Conservation (phyloP, 2,113 vertebrate species). For the Puffinus mauretanicus region DNA sequence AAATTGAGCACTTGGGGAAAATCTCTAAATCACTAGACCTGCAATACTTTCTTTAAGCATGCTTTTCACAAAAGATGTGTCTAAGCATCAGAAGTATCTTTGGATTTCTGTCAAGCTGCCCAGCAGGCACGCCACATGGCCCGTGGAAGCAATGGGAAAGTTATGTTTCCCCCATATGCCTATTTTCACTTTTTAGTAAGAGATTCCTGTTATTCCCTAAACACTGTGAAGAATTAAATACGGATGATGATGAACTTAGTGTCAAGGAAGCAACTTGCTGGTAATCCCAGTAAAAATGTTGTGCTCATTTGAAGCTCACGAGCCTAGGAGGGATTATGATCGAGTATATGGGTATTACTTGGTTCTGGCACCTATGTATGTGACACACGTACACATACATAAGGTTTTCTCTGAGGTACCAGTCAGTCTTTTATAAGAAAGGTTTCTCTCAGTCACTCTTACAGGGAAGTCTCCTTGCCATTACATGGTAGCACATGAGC, state of each 20-base stretch:
- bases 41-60: not conserved
- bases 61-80: not conserved
- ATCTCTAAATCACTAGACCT: not conserved
- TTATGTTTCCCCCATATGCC: not conserved
- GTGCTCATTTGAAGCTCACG: not conserved
- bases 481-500: not conserved
- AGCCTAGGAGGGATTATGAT: not conserved
- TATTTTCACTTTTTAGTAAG: not conserved
- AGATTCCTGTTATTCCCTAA: not conserved
- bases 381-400: not conserved
- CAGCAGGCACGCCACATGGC: not conserved
- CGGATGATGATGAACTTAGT: not conserved
- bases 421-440: not conserved
- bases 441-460: not conserved
- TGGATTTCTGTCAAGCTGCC: not conserved
- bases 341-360: not conserved
- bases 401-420: not conserved
- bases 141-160: not conserved
- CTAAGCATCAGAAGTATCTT: not conserved
- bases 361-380: not conserved
- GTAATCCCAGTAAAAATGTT: not conserved
- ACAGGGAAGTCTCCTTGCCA: not conserved
- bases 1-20: not conserved
- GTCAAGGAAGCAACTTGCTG: not conserved
- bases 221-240: not conserved